These are phyloP conservation scores for Rattus rattus DNA, from an alignment of 2,113 vertebrate species.

Conservation along the genomic window DNA sequence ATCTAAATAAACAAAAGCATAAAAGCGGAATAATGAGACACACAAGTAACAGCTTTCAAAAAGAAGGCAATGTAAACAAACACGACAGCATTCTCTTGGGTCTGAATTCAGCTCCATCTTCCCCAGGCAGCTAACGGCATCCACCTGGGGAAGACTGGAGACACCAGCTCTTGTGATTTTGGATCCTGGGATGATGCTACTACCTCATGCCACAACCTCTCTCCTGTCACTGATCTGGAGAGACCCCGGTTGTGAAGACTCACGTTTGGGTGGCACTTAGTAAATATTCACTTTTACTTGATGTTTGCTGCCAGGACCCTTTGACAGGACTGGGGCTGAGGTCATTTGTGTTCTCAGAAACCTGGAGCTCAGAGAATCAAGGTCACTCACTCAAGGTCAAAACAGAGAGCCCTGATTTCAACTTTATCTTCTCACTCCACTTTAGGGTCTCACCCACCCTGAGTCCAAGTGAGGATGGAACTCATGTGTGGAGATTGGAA, in stretches of 20 bases:
- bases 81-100: background rate
- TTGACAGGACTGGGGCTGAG: background rate
- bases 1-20: constrained; percentile 34
- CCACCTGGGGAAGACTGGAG: background rate
- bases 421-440: background rate
- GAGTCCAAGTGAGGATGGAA: background rate
- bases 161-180: background rate
- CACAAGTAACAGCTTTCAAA: constrained; percentile 31
- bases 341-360: background rate
- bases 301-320: background rate
- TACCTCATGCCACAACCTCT: background rate
- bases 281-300: background rate
- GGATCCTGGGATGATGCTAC: background rate
- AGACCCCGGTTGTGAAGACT: background rate
- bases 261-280: background rate
- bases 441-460: background rate
- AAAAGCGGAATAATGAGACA: background rate
- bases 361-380: background rate
- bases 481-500: background rate
- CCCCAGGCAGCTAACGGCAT: background rate
- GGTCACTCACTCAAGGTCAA: background rate
- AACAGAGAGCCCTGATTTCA: background rate
- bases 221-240: background rate
- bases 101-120: background rate
- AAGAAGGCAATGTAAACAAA: constrained; percentile 40